A percentile compares a stretch with the other conserved stretches of the same genome.
Conservation (phyloP, 2,888 invertebrate genomes). For the Lucinisca nassula region DNA sequence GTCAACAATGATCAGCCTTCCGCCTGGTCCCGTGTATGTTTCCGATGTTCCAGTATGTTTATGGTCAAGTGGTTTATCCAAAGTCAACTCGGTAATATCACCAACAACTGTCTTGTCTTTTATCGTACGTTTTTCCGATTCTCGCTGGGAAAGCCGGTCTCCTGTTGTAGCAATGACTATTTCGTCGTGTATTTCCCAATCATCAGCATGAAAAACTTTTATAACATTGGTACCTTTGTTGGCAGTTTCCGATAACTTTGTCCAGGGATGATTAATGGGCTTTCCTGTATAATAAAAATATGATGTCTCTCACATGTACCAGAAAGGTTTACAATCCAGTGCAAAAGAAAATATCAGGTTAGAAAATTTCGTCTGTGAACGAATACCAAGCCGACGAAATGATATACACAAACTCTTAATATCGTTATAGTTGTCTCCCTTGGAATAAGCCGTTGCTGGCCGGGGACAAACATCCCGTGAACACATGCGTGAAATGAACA, state of each 20-base stretch:
- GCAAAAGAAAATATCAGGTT: too few species aligned
- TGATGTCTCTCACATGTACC: too few species aligned
- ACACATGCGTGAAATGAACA: too few species aligned
- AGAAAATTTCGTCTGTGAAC: too few species aligned
- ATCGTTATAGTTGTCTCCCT: too few species aligned
- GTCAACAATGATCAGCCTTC: constrained; percentile 15
- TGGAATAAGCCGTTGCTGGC: too few species aligned
- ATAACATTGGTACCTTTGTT: constrained; percentile 8
- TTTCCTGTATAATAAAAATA: neutral
- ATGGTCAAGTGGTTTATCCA: constrained; percentile 60
- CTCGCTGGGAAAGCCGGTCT: constrained; percentile 72
- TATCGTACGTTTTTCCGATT: constrained; percentile 79
- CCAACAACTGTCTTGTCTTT: constrained; percentile 55
- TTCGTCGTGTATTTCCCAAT: constrained; percentile 68
- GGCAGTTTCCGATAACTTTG: constrained; percentile 35
- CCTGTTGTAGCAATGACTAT: constrained; percentile 85
- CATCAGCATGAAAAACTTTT: constrained; percentile 4
- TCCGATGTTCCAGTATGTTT: constrained; percentile 76
- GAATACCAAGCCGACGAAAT: too few species aligned
- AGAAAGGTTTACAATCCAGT: too few species aligned
- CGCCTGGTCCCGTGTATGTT: neutral
- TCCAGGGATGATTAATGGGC: constrained; percentile 23
- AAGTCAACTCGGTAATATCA: neutral
- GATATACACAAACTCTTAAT: too few species aligned
- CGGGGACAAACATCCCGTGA: too few species aligned